phyloP scores from a whole-genome alignment of 2,113 vertebrate genomes.

The Microtus richardsoni region DNA sequence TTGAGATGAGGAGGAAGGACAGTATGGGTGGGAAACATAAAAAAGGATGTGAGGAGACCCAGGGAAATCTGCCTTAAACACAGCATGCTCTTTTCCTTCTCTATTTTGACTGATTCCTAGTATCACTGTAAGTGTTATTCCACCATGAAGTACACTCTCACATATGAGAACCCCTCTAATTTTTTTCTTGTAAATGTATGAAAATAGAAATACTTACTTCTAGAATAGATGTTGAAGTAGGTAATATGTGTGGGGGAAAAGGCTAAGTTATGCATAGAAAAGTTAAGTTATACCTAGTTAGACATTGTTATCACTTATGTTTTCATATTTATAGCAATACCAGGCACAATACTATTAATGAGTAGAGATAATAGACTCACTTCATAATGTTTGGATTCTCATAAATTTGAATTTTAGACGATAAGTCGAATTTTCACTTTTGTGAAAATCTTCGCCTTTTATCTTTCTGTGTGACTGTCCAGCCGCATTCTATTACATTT shows the following conservation, averaged over 20 bases:
- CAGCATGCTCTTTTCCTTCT: background rate
- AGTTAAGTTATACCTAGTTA: background rate
- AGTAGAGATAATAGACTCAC: background rate
- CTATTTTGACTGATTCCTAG: background rate
- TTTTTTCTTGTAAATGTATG: background rate
- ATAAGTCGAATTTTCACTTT: background rate
- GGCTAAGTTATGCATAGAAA: background rate
- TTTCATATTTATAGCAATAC: background rate
- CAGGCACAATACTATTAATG: background rate
- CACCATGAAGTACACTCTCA: background rate
- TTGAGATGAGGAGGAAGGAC: background rate
- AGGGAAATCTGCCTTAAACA: background rate
- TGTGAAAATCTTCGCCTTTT: background rate
- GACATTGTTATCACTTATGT: background rate
- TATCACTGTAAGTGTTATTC: background rate
- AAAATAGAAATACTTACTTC: background rate
- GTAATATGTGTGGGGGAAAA: background rate
- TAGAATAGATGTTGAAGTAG: background rate
- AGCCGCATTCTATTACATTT: conserved; percentile 13
- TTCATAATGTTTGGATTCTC: background rate
- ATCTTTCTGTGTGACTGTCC: background rate
- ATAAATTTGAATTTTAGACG: conserved; percentile 8
- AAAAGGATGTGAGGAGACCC: rapidly evolving
- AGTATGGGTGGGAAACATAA: rapidly evolving
- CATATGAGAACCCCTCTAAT: background rate